These are phyloP conservation scores for Heliconius sara DNA, from an alignment of 2,888 invertebrate genomes.

Conservation along the genomic window DNA sequence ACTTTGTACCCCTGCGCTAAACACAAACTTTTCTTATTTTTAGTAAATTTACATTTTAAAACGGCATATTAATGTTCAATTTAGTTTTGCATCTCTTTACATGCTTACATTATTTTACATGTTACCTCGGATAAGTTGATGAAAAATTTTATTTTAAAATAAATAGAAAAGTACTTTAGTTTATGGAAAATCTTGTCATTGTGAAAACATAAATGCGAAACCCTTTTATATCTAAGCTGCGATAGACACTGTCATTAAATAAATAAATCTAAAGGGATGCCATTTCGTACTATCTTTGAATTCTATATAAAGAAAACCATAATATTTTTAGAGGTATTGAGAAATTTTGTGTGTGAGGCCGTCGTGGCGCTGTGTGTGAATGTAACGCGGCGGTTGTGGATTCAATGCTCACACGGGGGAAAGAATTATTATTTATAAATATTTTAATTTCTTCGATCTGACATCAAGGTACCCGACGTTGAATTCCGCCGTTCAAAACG, in stretches of 20 bases:
- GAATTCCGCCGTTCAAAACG: too few relatives aligned
- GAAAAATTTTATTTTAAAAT: neutral
- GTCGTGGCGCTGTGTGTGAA: too few relatives aligned
- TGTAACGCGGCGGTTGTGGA: too few relatives aligned
- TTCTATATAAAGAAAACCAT: slow-evolving; percentile 21
- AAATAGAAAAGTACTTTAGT: neutral
- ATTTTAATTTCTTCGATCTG: too few relatives aligned
- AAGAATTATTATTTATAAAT: too few relatives aligned
- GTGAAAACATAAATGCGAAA: slow-evolving; percentile 26
- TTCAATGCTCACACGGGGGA: too few relatives aligned
- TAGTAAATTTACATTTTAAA: neutral
- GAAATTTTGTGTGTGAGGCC: slow-evolving; percentile 28
- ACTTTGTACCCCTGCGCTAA: too few relatives aligned
- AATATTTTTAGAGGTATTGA: slow-evolving; percentile 41
- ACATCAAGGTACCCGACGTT: too few relatives aligned
- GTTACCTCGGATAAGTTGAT: too few relatives aligned
- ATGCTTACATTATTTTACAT: neutral
- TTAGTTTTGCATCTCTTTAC: neutral
- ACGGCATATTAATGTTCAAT: neutral
- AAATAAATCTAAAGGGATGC: slow-evolving; percentile 41
- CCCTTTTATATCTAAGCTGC: slow-evolving; percentile 25
- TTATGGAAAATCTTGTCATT: slow-evolving; percentile 4
- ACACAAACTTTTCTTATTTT: too few relatives aligned
- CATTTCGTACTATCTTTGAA: slow-evolving; percentile 18
- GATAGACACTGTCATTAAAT: slow-evolving; percentile 39